phyloP scores from a whole-genome alignment of 1,140 invertebrate species.

The Papilio dardanus region DNA sequence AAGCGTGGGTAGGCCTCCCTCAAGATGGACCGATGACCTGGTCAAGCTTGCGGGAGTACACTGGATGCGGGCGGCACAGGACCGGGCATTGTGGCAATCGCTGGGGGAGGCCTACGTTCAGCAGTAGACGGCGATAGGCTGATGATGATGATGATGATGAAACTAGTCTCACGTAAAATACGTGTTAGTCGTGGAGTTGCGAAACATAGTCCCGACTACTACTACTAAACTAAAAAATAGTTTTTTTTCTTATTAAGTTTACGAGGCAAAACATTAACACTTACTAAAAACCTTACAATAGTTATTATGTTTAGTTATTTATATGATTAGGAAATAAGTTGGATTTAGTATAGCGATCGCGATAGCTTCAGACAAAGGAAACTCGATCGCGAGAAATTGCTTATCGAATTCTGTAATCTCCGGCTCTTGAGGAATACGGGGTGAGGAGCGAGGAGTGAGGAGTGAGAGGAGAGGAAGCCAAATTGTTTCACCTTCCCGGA shows the following conservation, averaged over 20 bases:
- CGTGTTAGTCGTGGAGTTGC: too few species aligned
- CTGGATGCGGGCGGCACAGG: too few species aligned
- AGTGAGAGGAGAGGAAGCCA: not conserved
- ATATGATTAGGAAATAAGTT: constrained; percentile 18
- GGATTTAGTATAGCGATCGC: not conserved
- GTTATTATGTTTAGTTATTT: not conserved
- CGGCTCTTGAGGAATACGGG: not conserved
- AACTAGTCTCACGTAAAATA: too few species aligned
- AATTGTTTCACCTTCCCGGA: constrained; percentile 15
- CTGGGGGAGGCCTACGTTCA: too few species aligned
- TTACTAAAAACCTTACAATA: not conserved
- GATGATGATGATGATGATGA: too few species aligned
- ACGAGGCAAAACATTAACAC: not conserved
- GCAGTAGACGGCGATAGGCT: too few species aligned
- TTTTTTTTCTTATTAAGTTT: not conserved
- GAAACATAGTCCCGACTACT: too few species aligned
- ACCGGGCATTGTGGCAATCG: too few species aligned
- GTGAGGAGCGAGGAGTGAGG: not conserved
- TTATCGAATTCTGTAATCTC: constrained; percentile 13
- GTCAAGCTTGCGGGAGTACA: too few species aligned
- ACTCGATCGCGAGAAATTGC: not conserved
- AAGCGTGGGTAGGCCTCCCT: too few species aligned
- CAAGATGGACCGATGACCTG: too few species aligned
- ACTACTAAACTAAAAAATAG: too few species aligned
- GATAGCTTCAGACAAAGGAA: constrained; percentile 8